A percentile compares a stretch with the other conserved stretches of the same genome.
Evolutionary conservation across 1,140 invertebrate species (phyloP).

Genomic region (Rhizoglyphus robini): DNA sequence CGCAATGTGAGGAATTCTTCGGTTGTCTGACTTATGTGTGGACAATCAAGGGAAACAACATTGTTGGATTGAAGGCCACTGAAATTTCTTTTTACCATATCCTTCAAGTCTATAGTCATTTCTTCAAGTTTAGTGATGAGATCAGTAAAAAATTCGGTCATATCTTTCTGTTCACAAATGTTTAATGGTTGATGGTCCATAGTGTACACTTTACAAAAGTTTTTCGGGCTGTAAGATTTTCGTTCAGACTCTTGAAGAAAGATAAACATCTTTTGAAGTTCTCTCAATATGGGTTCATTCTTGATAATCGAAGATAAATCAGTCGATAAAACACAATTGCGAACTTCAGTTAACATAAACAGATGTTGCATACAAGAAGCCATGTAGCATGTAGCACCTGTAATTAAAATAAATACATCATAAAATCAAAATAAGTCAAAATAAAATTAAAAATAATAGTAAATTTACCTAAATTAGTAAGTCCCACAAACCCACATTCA

Average conservation of each 20-base stretch:
- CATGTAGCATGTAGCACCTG: conserved; percentile 89
- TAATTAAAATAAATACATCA: not conserved
- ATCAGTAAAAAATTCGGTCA: conserved; percentile 96
- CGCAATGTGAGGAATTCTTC: conserved; percentile 93
- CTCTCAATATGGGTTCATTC: conserved; percentile 64
- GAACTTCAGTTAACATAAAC: conserved; percentile 86
- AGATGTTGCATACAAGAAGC: conserved; percentile 90
- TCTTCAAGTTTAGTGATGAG: conserved; percentile 88
- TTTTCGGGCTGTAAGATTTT: conserved; percentile 84
- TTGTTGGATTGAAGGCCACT: conserved; percentile 86
- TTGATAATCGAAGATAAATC: conserved; percentile 44
- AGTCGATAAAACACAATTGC: conserved; percentile 60
- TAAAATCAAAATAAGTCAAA: not conserved
- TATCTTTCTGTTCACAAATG: conserved; percentile 92
- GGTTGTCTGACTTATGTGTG: conserved; percentile 77
- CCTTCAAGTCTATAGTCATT: conserved; percentile 80
- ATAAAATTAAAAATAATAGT: not conserved
- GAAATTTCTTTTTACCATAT: conserved; percentile 75
- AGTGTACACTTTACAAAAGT: conserved; percentile 88
- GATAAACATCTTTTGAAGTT: conserved; percentile 87
- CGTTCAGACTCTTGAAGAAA: conserved; percentile 83
- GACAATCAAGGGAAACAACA: conserved; percentile 82
- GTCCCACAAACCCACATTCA: conserved; percentile 81
- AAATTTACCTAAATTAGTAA: conserved; percentile 55
- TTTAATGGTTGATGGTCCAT: conserved; percentile 92